Conservation (phyloP, 2,888 invertebrate genomes). For the Trissonchulus latispiculum region DNA sequence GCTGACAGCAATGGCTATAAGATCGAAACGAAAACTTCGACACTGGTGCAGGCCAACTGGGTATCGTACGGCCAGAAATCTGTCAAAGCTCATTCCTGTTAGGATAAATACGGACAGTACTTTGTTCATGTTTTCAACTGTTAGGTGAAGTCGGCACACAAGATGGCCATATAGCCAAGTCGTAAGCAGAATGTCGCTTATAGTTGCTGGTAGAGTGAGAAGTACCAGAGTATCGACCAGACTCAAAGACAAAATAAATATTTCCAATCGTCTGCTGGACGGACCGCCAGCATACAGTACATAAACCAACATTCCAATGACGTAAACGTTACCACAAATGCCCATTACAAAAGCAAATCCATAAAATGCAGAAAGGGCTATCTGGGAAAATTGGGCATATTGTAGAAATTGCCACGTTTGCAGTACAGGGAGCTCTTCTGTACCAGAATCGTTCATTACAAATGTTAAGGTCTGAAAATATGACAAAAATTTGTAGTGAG, state of each 20-base stretch:
- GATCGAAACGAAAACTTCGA: background rate
- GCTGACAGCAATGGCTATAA: background rate
- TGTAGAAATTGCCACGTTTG: background rate
- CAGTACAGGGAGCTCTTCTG: too few relatives aligned
- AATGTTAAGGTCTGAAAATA: too few relatives aligned
- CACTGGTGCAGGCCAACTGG: background rate
- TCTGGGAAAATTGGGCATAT: background rate
- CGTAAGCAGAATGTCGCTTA: slow-evolving; percentile 13
- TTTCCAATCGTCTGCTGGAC: background rate
- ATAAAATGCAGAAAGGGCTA: background rate
- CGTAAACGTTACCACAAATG: background rate
- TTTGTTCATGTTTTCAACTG: slow-evolving; percentile 14
- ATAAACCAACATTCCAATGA: slow-evolving; percentile 8
- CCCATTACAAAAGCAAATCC: background rate
- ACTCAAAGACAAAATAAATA: slow-evolving; percentile 5
- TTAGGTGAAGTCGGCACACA: slow-evolving; percentile 5
- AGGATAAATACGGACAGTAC: slow-evolving; percentile 9
- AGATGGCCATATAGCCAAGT: slow-evolving; percentile 8
- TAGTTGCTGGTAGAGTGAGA: background rate
- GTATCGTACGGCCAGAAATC: background rate
- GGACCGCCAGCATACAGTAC: background rate
- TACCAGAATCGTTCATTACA: too few relatives aligned
- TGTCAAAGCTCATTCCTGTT: slow-evolving; percentile 1
- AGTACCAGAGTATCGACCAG: background rate
- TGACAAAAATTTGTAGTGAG: too few relatives aligned